phyloP scores from a whole-genome alignment of 2,888 invertebrate species.

The Metallyticus violacea region DNA sequence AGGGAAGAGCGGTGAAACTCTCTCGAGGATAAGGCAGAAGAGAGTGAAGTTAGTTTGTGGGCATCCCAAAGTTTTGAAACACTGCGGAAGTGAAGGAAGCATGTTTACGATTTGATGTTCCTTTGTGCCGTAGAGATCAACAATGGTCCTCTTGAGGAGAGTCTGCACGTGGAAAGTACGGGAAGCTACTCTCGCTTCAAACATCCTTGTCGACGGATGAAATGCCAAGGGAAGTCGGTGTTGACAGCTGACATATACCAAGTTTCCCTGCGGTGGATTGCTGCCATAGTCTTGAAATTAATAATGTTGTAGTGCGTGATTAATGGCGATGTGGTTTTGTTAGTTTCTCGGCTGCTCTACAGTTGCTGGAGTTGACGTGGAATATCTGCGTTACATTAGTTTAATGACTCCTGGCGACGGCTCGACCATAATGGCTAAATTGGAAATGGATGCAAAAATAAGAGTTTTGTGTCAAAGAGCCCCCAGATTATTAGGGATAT shows the following conservation, averaged over 20 bases:
- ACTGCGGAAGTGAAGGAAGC: too few relatives aligned
- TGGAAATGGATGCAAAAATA: not conserved
- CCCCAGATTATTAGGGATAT: not conserved
- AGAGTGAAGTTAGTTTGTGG: too few relatives aligned
- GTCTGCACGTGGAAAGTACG: not conserved
- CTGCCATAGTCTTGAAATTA: not conserved
- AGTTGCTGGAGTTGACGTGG: too few relatives aligned
- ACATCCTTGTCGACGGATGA: not conserved
- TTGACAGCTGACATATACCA: not conserved
- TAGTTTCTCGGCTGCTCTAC: not conserved
- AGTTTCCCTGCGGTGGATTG: not conserved
- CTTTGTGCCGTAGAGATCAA: too few relatives aligned
- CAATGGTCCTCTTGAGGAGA: too few relatives aligned
- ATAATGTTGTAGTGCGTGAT: not conserved
- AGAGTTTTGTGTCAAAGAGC: not conserved
- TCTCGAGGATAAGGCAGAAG: too few relatives aligned
- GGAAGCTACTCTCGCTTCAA: not conserved
- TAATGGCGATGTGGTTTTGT: not conserved
- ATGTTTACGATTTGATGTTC: too few relatives aligned
- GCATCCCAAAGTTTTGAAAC: too few relatives aligned
- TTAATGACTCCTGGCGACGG: not conserved
- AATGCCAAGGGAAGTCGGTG: not conserved
- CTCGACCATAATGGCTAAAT: not conserved
- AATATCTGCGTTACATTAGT: not conserved
- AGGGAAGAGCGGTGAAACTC: too few relatives aligned